Base-by-base conservation (phyloP, 2,113 vertebrate species). In the Cinclus cinclus region DNA sequence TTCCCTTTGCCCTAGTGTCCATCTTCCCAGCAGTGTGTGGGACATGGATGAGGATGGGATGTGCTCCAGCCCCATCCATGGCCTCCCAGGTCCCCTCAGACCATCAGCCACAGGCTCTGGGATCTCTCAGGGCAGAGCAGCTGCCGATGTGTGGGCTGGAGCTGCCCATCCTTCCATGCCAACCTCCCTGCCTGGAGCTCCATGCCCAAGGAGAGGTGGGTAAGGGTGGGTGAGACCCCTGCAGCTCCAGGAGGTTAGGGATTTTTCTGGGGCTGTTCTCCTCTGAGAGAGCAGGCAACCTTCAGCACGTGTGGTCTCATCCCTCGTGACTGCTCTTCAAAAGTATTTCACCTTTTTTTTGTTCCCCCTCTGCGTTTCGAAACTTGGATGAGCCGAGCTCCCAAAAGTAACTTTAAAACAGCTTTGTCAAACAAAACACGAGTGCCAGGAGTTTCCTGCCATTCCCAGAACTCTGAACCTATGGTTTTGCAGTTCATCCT, bases 401-500 rank as follows among this genome's bases (percentile, higher is more conserved):
- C 91, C 83, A 70, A 93, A 74, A 1, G 9, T 18, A 30, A 75
- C 96, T 92, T 53, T 31, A 70, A 92, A 96, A 95, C 35, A 94
- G 87, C 91, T 97, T 93, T 94, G 96, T 97, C 96, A 95, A 97
- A 96, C 95, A 87, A 80, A 97, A 49, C 95, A 12, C 42, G 27
- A 87, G 93, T 31, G 79, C 95, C 70, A 85, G 93, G 75, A 65
- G 94, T 95, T 97, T 91, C 96, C 96, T 97, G 96, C 95, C 97
- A 52, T 95, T 92, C 91, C 96, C 96, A 46, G 89, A 96, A 92
- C 95, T 89, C 79, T 33, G 22, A 96, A 96, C 96, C 89, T 81
- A 87, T 83, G 97, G 97, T 96, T 96, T 95, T 96, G 93, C 95
- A 92, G 92, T 92, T 97, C 95, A 67, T 96, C 96, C 94, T 93